Evolutionary conservation across 2,797 vertebrate species (phyloP).

Genomic region (Hybognathus amarus): DNA sequence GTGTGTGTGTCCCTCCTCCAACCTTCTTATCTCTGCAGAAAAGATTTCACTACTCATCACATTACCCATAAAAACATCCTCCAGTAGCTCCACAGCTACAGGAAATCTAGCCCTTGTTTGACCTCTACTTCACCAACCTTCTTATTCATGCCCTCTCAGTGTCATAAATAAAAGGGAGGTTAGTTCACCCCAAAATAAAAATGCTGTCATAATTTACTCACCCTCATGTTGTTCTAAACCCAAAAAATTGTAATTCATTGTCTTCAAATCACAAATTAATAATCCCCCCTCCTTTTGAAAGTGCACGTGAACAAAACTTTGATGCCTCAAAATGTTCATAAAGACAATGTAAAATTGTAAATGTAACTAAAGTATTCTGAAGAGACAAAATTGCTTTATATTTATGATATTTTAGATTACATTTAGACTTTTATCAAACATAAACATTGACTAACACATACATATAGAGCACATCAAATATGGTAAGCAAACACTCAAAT

Average conservation of each 20-base stretch:
- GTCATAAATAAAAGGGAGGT: neutral
- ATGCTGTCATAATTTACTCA: neutral
- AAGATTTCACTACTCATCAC: slow-evolving; percentile 21
- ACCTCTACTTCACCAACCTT: slow-evolving; percentile 1
- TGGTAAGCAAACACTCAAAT: neutral
- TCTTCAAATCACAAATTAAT: neutral
- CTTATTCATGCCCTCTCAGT: neutral
- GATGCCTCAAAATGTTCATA: neutral
- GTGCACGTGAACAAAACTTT: neutral
- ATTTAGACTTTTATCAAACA: neutral
- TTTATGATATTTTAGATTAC: neutral
- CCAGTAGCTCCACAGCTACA: neutral
- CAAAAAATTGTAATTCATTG: neutral
- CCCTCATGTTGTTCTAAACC: neutral
- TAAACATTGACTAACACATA: neutral
- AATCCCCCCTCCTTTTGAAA: neutral
- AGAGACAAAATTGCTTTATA: neutral
- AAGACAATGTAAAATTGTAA: neutral
- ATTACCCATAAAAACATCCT: slow-evolving; percentile 5
- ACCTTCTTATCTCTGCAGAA: neutral
- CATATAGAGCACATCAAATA: neutral
- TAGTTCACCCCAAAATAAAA: neutral
- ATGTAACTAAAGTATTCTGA: neutral
- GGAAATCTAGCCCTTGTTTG: slow-evolving; percentile 30
- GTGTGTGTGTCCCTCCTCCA: neutral